These are phyloP conservation scores for Gorsachius magnificus DNA, from an alignment of 2,797 vertebrate species.

Conservation along the genomic window DNA sequence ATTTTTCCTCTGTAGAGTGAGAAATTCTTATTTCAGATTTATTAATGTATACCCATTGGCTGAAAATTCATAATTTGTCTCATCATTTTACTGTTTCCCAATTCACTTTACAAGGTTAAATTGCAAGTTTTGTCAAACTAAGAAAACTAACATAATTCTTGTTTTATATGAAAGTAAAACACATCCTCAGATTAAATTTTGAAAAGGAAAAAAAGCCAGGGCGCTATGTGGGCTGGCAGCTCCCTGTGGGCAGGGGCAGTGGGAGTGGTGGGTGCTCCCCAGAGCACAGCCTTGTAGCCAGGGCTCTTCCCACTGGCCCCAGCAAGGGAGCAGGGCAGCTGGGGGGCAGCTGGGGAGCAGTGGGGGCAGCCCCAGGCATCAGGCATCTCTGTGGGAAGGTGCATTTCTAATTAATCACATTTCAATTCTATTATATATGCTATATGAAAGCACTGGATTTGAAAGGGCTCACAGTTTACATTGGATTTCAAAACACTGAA, in stretches of 20 bases:
- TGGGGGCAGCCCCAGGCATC: background rate
- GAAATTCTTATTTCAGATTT: background rate
- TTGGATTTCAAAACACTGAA: background rate
- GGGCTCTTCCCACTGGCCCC: background rate
- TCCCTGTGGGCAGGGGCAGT: background rate
- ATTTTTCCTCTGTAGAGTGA: background rate
- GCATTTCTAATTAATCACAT: background rate
- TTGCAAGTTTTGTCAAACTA: background rate
- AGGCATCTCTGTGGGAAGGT: background rate
- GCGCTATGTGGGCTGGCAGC: background rate
- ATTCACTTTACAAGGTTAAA: background rate
- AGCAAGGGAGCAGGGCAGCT: background rate
- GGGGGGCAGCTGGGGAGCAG: background rate
- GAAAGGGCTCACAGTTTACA: background rate
- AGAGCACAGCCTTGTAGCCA: background rate
- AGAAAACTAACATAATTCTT: background rate
- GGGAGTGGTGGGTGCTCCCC: background rate
- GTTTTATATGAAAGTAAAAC: background rate
- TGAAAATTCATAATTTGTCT: background rate
- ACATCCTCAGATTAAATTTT: background rate
- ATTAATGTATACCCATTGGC: background rate
- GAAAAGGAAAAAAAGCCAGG: background rate
- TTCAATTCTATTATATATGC: background rate
- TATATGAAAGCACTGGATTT: background rate
- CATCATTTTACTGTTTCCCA: background rate